A percentile compares a stretch with the other conserved stretches of the same genome.
These are phyloP conservation scores for Sarcophaga bullata DNA, from an alignment of 1,140 invertebrate genomes.

Conservation along the genomic window DNA sequence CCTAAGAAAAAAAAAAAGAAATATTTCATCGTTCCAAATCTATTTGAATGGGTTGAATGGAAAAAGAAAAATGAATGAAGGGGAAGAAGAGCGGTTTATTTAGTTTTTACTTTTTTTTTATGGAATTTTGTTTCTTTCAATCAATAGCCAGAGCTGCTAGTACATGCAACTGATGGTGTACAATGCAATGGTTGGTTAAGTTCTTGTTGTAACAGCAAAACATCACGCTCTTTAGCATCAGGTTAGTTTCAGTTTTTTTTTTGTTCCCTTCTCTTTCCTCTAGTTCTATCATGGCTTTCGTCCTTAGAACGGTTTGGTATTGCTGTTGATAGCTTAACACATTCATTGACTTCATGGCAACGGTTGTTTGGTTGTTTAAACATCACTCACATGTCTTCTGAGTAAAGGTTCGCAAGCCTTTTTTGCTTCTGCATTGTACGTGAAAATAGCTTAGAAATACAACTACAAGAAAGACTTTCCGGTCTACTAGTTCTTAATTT, in stretches of 20 bases:
- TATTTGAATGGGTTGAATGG: too few species aligned
- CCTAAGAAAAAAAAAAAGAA: too few species aligned
- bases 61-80: too few species aligned
- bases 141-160: neutral
- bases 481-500: too few species aligned
- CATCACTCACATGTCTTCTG: neutral
- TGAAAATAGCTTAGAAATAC: too few species aligned
- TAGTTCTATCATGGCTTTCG: too few species aligned
- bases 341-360: slow-evolving; percentile 15
- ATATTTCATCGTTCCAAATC: too few species aligned
- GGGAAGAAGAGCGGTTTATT: neutral
- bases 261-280: neutral
- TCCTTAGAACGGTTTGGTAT: neutral
- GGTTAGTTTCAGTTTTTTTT: neutral
- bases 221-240: neutral
- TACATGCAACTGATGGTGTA: neutral
- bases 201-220: neutral
- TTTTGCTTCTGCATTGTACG: too few species aligned
- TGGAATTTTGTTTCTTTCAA: neutral
- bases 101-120: neutral
- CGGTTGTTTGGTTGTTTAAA: neutral
- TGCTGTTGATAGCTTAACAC: neutral
- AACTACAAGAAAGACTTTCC: too few species aligned
- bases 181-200: slow-evolving; percentile 15
- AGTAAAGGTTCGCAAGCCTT: too few species aligned